Evolutionary conservation across 1,140 invertebrate genomes (phyloP), one percentile per base, ranked within the genome.

Genomic region (Drosophila teissieri): DNA sequence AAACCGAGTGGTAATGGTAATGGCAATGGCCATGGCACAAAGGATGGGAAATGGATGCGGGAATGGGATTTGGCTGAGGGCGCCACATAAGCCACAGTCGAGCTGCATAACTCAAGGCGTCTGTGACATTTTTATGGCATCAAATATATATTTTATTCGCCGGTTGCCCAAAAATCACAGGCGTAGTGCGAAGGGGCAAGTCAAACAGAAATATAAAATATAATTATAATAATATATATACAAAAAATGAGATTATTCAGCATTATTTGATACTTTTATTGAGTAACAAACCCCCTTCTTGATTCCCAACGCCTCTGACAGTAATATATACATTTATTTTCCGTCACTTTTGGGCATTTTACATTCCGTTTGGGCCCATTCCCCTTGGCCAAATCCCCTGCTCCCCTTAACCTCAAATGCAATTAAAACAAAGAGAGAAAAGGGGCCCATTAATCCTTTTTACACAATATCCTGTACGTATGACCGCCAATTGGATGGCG

Each of bases 61-160:
- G 55, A 34, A 49, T 62, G 48, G 61, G 48, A 68, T 65, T 68
- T 45, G 22, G 44, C 53, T 10, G 56, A 22, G 51, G 58, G 57
- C 69, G 58, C 76, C 79, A 83, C 73, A 88, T 68, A 79, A 83
- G 84, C 84, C 80, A 74, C 75, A 78, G 64, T 65, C 76, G 60
- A 53, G 80, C 80, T 49, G 78, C 84, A 89, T 89, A 89, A 89
- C 77, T 89, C 84, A 89, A 89, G 85, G 84, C 81, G 80, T 74
- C 80, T 89, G 84, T 89, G 84, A 89, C 84, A 89, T 89, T 89
- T 89, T 89, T 89, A 89, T 89, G 84, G 84, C 84, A 88, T 51
- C 39, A 73, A 75, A 77, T 60, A 65, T 67, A 89, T 89, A 88
- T 89, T 89, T 89, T 89, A 84, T 89, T 74, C 68, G 67, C 77